Conservation (phyloP, 2,888 invertebrate species). For the Coelopa pilipes region DNA sequence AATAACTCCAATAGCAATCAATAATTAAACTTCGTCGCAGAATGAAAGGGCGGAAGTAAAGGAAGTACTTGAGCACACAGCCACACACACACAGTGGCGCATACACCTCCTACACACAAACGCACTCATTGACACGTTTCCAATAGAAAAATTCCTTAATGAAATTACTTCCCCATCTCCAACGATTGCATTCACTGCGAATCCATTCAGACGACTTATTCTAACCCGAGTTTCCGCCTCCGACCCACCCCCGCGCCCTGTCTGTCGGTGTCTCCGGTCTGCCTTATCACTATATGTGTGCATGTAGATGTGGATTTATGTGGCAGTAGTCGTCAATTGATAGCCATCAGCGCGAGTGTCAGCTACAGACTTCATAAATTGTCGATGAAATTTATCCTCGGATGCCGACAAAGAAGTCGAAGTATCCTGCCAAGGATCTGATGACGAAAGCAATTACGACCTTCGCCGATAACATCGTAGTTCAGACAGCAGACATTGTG, state of each 20-base stretch:
- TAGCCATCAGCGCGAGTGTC: not conserved
- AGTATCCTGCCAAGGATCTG: too few relatives aligned
- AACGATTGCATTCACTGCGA: not conserved
- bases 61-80: not conserved
- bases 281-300: not conserved
- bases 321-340: not conserved
- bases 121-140: constrained; percentile 1
- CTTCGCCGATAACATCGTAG: too few relatives aligned
- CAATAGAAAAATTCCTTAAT: constrained; percentile 16
- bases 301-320: not conserved
- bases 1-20: too few relatives aligned
- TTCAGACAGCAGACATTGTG: too few relatives aligned
- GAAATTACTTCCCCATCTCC: constrained; percentile 5
- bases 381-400: not conserved
- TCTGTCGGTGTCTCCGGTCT: not conserved
- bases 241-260: not conserved
- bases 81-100: not conserved
- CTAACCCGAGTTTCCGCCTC: too few relatives aligned
- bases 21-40: too few relatives aligned
- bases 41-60: constrained; percentile 1
- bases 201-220: too few relatives aligned
- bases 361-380: not conserved
- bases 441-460: too few relatives aligned
- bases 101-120: not conserved
- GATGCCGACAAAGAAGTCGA: too few relatives aligned